Conservation (phyloP, 2,888 invertebrate species). For the Acanthosepion esculentum region DNA sequence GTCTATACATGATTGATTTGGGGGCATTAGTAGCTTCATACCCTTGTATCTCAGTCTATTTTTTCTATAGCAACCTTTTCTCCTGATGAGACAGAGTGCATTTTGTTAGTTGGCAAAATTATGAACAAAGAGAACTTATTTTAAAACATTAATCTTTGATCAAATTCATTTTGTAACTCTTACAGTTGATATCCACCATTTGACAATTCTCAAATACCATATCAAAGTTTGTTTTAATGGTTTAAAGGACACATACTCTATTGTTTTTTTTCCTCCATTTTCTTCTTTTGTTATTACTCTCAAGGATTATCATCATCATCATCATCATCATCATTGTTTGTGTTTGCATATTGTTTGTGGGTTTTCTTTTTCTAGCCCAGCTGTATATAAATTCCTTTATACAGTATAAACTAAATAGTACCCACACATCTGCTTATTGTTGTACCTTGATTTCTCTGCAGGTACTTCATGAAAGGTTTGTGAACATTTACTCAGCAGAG, state of each 20-base stretch:
- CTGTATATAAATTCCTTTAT: background rate
- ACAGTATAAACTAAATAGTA: background rate
- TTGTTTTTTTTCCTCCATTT: background rate
- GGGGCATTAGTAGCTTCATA: background rate
- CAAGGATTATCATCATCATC: background rate
- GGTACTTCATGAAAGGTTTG: conserved; percentile 11
- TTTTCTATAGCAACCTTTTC: background rate
- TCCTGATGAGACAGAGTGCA: background rate
- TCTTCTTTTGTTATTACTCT: background rate
- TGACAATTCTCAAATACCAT: background rate
- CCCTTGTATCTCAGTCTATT: no score
- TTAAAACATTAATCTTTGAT: background rate
- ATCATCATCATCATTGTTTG: background rate
- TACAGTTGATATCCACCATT: background rate
- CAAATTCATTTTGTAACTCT: background rate
- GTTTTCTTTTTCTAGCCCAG: background rate
- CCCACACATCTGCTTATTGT: background rate
- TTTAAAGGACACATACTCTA: background rate
- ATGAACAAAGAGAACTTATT: background rate
- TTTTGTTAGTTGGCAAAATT: background rate
- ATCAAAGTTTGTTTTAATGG: background rate
- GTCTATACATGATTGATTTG: conserved; percentile 18
- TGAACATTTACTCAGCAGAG: background rate
- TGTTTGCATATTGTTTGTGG: background rate
- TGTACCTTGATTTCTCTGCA: conserved; percentile 10